These are phyloP conservation scores for Dendroctonus ponderosae DNA, from an alignment of 1,140 invertebrate species.

Conservation along the genomic window DNA sequence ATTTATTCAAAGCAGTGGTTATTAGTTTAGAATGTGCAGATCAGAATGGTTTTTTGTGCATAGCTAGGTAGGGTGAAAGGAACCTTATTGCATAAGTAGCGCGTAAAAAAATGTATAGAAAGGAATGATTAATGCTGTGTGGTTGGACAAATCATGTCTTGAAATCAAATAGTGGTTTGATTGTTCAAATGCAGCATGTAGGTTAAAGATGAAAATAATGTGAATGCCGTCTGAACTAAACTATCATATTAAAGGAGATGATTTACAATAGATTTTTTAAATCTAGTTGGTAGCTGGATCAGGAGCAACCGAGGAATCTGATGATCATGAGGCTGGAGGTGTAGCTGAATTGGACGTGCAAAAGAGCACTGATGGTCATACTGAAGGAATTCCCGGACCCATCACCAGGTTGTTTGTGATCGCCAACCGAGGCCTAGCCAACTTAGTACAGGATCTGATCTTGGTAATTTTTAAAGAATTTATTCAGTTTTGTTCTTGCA, in stretches of 20 bases:
- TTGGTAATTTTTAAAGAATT: conserved; percentile 56
- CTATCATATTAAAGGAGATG: no score
- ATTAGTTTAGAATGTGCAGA: conserved; percentile 1
- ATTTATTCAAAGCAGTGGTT: not conserved
- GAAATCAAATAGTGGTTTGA: no score
- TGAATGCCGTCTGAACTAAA: no score
- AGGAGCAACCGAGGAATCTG: conserved; percentile 60
- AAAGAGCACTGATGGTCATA: conserved; percentile 56
- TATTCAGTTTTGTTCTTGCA: not conserved
- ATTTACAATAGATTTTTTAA: conserved; percentile 1
- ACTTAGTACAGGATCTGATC: conserved; percentile 81
- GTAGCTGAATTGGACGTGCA: conserved; percentile 49
- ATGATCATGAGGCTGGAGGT: conserved; percentile 58
- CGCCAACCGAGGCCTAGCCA: conserved; percentile 78
- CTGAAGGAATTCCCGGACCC: conserved; percentile 79
- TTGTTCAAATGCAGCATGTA: no score
- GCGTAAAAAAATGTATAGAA: conserved; percentile 3
- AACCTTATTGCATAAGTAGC: conserved; percentile 11
- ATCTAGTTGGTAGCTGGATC: conserved; percentile 68
- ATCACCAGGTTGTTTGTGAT: conserved; percentile 81
- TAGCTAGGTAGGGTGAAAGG: conserved; percentile 15
- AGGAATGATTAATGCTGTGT: not conserved
- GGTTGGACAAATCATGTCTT: conserved; percentile 3
- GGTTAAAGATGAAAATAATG: no score
- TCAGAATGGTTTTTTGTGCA: not conserved